Evolutionary conservation across 2,888 invertebrate genomes (phyloP).

Genomic region (Drosophila longiperda): DNA sequence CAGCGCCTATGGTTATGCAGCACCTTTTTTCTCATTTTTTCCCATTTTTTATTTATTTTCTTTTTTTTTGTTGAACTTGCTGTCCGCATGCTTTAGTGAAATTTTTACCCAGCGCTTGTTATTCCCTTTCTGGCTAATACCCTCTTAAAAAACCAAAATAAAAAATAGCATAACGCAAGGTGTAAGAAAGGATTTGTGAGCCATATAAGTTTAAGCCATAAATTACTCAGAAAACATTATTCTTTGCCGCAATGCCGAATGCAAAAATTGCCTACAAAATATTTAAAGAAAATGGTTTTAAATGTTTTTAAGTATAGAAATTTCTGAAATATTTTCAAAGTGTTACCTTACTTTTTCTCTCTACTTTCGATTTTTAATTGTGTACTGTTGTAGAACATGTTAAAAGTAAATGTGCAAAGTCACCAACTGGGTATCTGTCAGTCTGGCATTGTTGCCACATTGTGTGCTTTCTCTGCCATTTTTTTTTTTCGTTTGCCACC

Average conservation of each 20-base stretch:
- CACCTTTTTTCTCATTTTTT: constrained; percentile 30
- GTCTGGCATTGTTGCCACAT: not conserved
- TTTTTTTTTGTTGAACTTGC: constrained; percentile 12
- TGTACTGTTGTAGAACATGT: not conserved
- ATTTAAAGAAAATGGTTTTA: not conserved
- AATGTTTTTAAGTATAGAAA: not conserved
- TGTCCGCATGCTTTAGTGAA: constrained; percentile 55
- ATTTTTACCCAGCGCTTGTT: constrained; percentile 45
- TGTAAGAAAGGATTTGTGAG: constrained; percentile 4
- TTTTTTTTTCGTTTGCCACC: constrained; percentile 11
- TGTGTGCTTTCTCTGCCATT: constrained; percentile 10
- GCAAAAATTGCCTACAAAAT: not conserved
- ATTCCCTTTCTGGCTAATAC: constrained; percentile 27
- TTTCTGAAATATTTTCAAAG: not conserved
- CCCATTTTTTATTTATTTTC: constrained; percentile 20
- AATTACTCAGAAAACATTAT: not conserved
- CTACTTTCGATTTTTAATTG: not conserved
- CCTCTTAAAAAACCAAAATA: constrained; percentile 1
- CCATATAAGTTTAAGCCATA: not conserved
- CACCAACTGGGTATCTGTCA: not conserved
- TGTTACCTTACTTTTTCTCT: too few species aligned
- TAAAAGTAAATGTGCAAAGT: not conserved
- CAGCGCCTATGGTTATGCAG: constrained; percentile 70
- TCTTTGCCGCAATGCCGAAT: not conserved
- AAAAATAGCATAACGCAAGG: not conserved